Percentiles rank a stretch among this genome's conserved stretches.
Conservation (phyloP, 2,888 invertebrate species). For the Abrostola triplasia region DNA sequence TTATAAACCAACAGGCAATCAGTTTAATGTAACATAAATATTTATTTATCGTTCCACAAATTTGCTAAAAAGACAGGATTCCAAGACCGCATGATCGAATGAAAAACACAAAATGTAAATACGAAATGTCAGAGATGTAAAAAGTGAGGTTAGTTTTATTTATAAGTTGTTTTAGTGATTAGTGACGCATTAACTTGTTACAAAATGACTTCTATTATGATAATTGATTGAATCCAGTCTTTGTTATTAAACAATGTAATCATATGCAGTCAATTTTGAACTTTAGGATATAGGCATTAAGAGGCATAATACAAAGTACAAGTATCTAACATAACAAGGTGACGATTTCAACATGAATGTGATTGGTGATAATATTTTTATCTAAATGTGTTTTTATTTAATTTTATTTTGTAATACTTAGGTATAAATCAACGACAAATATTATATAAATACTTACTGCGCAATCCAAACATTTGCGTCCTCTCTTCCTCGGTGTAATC, state of each 20-base stretch:
- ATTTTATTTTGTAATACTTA: not conserved
- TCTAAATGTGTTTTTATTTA: not conserved
- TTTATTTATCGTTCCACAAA: not conserved
- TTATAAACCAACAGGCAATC: too few relatives aligned
- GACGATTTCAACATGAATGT: constrained; percentile 16
- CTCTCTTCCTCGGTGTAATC: constrained; percentile 64
- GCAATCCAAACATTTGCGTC: constrained; percentile 47
- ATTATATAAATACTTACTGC: constrained; percentile 34
- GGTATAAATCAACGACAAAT: not conserved
- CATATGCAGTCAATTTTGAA: constrained; percentile 16
- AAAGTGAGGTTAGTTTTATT: constrained; percentile 15
- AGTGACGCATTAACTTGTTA: not conserved
- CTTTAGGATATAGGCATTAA: constrained; percentile 6
- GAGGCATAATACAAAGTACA: not conserved
- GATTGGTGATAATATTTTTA: constrained; percentile 1
- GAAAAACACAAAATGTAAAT: not conserved
- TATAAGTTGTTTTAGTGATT: not conserved
- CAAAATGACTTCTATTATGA: constrained; percentile 1
- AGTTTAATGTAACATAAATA: too few relatives aligned
- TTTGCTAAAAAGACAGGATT: constrained; percentile 26
- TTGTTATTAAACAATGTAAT: constrained; percentile 11
- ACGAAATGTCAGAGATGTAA: constrained; percentile 16
- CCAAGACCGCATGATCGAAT: constrained; percentile 10
- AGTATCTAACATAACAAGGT: not conserved
- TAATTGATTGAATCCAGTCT: constrained; percentile 14